Base-by-base conservation (phyloP, 1,140 invertebrate species). In the Drosophila willistoni region DNA sequence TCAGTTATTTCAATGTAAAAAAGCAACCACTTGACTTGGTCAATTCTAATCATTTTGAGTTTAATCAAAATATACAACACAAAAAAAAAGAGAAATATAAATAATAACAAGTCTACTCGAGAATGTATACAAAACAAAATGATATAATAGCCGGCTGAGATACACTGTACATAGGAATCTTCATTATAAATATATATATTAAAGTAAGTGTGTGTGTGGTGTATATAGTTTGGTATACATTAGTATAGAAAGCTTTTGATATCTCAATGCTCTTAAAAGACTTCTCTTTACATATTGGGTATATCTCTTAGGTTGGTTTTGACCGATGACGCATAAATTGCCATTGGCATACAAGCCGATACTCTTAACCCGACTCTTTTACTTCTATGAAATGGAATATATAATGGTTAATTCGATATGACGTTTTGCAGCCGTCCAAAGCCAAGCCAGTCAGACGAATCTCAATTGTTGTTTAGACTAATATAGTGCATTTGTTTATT, bases 271-370 rank as follows among this genome's bases (percentile, higher is more conserved):
- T 59, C 33, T 59, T 59, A 59, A 36, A 6, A 14, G 13, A 17
- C 3, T 59, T 59, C 56, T 59, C 56, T 59, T 59, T 36, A 12
- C 33, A 17, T 59, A 51, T 36, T 59, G 4, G 51, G 19, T 55
- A 33, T 36, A 59, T 59, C 56, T 59, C 56, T 59, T 59, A 59
- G 33, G 2, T 59, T 33, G 29, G 14, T 59, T 17, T 13, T 34
- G 7, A 51, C 44, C 17, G 3, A 59, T 36, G 56, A 59, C 56
- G 56, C 56, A 59, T 14, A 19, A 7, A 36, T 59, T 33, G 56
- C n/a, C 14, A 14, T 9, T 57, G 55, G 1, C 55, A 34, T 19
- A 10, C n/a, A 57, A 57, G 36, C 12, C 10, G 14, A 36, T 36
- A 36, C 33, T 59, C 56, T 59, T 36, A 36, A 19, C 56, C 33